These are phyloP conservation scores for Pelobates cultripes DNA, from an alignment of 2,797 vertebrate genomes.

Conservation along the genomic window DNA sequence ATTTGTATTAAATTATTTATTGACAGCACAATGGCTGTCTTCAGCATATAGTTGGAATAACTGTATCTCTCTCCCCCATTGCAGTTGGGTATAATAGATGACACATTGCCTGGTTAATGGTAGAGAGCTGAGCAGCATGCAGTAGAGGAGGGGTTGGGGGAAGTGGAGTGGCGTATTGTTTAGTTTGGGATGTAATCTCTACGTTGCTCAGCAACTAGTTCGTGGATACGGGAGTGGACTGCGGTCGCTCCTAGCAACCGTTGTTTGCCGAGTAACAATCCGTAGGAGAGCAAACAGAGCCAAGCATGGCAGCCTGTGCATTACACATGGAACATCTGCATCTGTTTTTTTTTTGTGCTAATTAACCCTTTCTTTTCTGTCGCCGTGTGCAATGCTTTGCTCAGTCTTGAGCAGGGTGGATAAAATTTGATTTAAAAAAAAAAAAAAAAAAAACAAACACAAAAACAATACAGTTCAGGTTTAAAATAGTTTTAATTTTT, in stretches of 20 bases:
- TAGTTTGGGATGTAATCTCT: conserved; percentile 97
- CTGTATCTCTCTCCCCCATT: not conserved
- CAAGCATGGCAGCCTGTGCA: conserved; percentile 72
- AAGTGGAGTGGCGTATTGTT: conserved; percentile 80
- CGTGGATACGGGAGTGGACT: conserved; percentile 90
- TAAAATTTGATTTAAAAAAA: not conserved
- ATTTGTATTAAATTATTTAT: conserved; percentile 7
- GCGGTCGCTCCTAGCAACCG: conserved; percentile 89
- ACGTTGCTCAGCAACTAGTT: conserved; percentile 88
- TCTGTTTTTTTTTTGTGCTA: conserved; percentile 76
- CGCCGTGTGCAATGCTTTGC: not conserved
- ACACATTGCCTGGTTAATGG: conserved; percentile 54
- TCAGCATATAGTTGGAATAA: conserved; percentile 13
- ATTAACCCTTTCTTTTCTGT: conserved; percentile 63
- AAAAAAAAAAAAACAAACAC: too few species aligned
- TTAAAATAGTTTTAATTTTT: too few species aligned
- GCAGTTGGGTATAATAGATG: conserved; percentile 49
- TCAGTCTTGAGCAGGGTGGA: not conserved
- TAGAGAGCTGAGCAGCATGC: conserved; percentile 47
- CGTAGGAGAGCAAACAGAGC: conserved; percentile 85
- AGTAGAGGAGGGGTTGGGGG: conserved; percentile 8
- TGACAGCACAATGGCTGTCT: not conserved
- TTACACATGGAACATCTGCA: conserved; percentile 92
- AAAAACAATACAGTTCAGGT: too few species aligned
- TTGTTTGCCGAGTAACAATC: conserved; percentile 97